phyloP scores from a whole-genome alignment of 2,113 vertebrate species.

The Tautogolabrus adspersus region DNA sequence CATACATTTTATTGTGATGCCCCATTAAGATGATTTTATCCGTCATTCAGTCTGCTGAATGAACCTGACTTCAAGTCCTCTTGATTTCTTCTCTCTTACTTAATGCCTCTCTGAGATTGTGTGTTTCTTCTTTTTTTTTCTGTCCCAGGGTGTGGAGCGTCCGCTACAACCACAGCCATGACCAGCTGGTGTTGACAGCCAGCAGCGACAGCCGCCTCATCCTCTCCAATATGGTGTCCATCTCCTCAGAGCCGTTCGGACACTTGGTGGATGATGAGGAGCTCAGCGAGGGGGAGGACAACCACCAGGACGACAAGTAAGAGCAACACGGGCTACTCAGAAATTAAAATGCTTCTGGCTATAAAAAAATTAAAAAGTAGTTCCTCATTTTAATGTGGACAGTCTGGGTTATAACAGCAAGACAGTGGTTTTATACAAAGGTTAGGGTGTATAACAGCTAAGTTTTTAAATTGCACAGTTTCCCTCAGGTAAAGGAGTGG shows the following conservation, averaged over 20 bases:
- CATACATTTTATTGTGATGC: background rate
- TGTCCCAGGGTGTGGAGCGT: conserved; percentile 95
- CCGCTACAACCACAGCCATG: conserved; percentile 98
- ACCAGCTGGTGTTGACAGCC: conserved; percentile 96
- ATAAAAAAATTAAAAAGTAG: too few species aligned
- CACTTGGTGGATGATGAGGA: conserved; percentile 97
- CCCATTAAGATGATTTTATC: background rate
- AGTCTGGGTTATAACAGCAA: too few species aligned
- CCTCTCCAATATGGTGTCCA: conserved; percentile 99
- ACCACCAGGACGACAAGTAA: conserved; percentile 92
- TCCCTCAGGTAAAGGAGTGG: too few species aligned
- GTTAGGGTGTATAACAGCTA: too few species aligned
- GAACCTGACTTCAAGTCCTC: background rate
- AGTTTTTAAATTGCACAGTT: too few species aligned
- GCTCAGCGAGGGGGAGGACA: conserved; percentile 93
- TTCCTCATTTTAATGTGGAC: too few species aligned
- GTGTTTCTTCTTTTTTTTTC: background rate
- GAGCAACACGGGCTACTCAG: conserved; percentile 19
- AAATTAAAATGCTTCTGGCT: background rate
- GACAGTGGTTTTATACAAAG: too few species aligned
- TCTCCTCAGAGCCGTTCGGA: conserved; percentile 98
- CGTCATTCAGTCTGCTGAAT: too few species aligned
- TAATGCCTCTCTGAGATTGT: background rate
- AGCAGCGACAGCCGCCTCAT: conserved; percentile 99
- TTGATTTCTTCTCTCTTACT: background rate